A percentile compares a stretch with the other conserved stretches of the same genome.
Conservation (phyloP, 2,797 vertebrate species). For the Serranus cabrilla region DNA sequence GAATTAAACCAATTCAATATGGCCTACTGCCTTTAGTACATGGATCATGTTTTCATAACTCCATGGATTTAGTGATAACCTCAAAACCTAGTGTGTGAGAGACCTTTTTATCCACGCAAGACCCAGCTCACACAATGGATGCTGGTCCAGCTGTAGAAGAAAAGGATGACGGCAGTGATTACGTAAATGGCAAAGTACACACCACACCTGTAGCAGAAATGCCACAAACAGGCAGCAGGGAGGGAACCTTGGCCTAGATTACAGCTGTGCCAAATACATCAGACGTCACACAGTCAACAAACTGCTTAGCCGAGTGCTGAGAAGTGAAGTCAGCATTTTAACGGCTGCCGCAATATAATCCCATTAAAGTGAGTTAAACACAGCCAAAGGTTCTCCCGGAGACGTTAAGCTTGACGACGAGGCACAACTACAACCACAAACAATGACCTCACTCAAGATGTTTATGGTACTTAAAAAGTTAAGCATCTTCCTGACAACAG, state of each 20-base stretch:
- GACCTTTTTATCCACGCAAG: background rate
- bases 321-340: constrained; percentile 59
- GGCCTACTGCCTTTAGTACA: background rate
- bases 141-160: constrained; percentile 22
- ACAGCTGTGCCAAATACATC: constrained; percentile 5
- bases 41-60: constrained; percentile 16
- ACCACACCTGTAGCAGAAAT: constrained; percentile 48
- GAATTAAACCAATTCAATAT: background rate
- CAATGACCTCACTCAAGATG: constrained; percentile 40
- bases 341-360: constrained; percentile 52
- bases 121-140: background rate
- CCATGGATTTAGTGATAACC: background rate
- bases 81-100: background rate
- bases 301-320: constrained; percentile 29
- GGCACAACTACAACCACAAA: constrained; percentile 34
- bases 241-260: constrained; percentile 19
- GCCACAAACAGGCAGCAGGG: constrained; percentile 1
- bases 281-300: constrained; percentile 41
- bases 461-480: constrained; percentile 14
- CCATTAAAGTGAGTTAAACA: constrained; percentile 53
- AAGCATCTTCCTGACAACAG: constrained; percentile 23
- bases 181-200: constrained; percentile 29
- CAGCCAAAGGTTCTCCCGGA: constrained; percentile 37
- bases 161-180: constrained; percentile 31
- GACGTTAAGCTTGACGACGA: constrained; percentile 12